Evolutionary conservation across 53 echinoderm and acorn worm genomes (phyloP).

Genomic region (Apostichopus leukothele): DNA sequence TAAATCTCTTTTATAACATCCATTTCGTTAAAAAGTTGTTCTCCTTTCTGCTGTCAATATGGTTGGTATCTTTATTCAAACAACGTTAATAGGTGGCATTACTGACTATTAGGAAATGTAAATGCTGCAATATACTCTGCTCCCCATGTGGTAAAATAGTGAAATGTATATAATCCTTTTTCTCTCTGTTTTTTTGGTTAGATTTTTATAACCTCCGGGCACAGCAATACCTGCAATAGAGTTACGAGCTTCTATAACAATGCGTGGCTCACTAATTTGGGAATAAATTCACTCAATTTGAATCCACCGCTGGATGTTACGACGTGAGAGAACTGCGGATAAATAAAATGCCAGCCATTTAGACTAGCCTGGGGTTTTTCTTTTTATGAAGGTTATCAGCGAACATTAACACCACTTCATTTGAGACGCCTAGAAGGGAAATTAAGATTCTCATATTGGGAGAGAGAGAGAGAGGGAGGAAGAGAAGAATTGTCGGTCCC

Average conservation of each 20-base stretch:
- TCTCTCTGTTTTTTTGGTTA: not conserved
- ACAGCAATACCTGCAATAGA: not conserved
- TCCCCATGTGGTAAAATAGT: not conserved
- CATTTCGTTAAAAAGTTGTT: not conserved
- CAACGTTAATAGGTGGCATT: conserved; percentile 21
- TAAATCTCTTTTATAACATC: too few relatives aligned
- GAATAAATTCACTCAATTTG: conserved; percentile 41
- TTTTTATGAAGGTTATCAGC: conserved; percentile 28
- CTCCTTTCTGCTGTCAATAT: not conserved
- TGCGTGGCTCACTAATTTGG: conserved; percentile 31
- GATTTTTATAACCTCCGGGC: conserved; percentile 9
- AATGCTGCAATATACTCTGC: not conserved
- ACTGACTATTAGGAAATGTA: not conserved
- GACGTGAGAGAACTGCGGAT: conserved; percentile 13
- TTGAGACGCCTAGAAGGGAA: conserved; percentile 13
- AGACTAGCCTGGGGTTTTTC: not conserved
- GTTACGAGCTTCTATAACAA: conserved; percentile 12
- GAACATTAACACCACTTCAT: conserved; percentile 38
- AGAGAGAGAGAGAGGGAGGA: not conserved
- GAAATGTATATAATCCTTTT: not conserved
- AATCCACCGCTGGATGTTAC: conserved; percentile 33
- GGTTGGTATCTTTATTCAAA: conserved; percentile 5
- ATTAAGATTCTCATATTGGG: not conserved
- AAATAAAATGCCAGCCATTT: conserved; percentile 27
- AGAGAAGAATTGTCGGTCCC: not conserved